These are phyloP conservation scores for Trichomycterus rosablanca DNA, from an alignment of 2,113 vertebrate species.

Conservation along the genomic window DNA sequence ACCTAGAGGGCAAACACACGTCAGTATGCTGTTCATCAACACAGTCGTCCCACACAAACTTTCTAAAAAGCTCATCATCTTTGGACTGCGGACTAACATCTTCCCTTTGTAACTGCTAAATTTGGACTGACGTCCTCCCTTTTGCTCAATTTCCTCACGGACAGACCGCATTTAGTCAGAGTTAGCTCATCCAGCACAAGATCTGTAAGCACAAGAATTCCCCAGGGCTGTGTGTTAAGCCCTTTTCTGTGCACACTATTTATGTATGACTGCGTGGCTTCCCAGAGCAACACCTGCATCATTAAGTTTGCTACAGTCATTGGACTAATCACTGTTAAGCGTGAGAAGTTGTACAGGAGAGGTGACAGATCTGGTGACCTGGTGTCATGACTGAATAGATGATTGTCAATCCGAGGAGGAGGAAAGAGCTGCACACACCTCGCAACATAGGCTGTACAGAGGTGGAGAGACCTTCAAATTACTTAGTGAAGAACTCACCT, in stretches of 20 bases:
- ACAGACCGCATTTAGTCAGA: background rate
- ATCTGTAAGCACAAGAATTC: background rate
- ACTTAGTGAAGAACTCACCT: background rate
- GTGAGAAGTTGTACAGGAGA: background rate
- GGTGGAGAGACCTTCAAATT: background rate
- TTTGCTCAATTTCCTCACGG: background rate
- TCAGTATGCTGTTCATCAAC: background rate
- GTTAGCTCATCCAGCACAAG: background rate
- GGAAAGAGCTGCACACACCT: background rate
- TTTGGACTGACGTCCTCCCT: background rate
- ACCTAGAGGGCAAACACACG: background rate
- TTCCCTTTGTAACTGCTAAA: background rate
- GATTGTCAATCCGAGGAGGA: background rate
- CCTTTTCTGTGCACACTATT: background rate
- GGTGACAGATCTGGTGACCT: background rate
- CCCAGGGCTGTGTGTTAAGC: background rate
- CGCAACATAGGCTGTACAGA: background rate
- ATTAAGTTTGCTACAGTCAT: background rate
- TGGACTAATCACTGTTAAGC: background rate
- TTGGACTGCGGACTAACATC: background rate
- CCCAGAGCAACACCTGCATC: background rate
- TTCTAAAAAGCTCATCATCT: background rate
- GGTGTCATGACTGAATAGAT: background rate
- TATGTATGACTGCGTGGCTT: background rate
- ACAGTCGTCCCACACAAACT: background rate